Base-by-base conservation (phyloP, 2,113 vertebrate genomes). In the Astur gentilis region DNA sequence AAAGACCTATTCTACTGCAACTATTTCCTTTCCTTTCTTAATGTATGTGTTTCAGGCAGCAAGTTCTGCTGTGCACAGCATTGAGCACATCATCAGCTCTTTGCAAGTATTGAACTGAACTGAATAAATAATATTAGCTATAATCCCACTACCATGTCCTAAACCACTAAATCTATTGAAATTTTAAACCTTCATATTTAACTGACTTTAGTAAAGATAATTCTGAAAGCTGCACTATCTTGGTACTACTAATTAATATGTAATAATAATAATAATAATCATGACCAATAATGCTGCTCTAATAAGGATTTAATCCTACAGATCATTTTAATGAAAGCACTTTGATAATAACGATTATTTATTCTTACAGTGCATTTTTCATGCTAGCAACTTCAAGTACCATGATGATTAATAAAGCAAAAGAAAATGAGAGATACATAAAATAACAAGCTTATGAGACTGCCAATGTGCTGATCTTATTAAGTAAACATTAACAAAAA, bases 261-360 rank as follows among this genome's bases (percentile, higher is more conserved):
- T 91, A 91, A 89, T 94, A 95, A 90, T 78, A 89, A 95, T 87
- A 60, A 95, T 78, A 65, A 94, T 87, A 57, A 96, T 94, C 7
- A 89, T 47, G 62, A 93, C 70, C 84, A 94, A 89, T 88, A 97
- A 96, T 91, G 70, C 72, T 96, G 67, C 25, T 89, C 60, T 97
- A 92, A 93, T 93, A 95, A 86, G 93, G 83, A 93, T 93, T 96
- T 95, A 95, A 96, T 91, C 78, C 75, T 89, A 91, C 87, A 88
- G 88, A 97, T 94, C 13, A 78, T 94, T 93, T 93, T 85, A 78
- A 83, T 73, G 87, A 95, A 92, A 94, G 70, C 45, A 60, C 77
- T 95, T 95, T 57, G 87, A 96, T 96, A 97, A 86, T 89, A 89
- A 94, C 31, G 47, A 85, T 87, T 96, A 93, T 98, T 97, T 96